Evolutionary conservation across 2,888 invertebrate species (phyloP).

Genomic region (Teleogryllus oceanicus): DNA sequence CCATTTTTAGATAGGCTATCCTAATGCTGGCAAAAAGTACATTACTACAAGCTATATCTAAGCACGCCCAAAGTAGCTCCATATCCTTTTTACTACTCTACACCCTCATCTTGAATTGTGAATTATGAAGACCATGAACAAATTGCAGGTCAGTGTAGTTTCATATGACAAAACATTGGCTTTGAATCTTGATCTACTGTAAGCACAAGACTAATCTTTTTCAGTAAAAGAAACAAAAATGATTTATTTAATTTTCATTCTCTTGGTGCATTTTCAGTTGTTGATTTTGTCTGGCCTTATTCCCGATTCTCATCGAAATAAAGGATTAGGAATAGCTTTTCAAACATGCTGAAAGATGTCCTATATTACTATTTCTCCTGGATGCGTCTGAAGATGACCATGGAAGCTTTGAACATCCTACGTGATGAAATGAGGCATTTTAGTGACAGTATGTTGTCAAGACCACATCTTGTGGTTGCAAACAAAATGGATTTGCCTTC

Average conservation of each 20-base stretch:
- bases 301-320: constrained; percentile 80
- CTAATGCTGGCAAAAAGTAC: constrained; percentile 96
- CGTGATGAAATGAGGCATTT: constrained; percentile 70
- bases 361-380: constrained; percentile 76
- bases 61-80: constrained; percentile 85
- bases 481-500: constrained; percentile 84
- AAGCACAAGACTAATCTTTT: too few relatives aligned
- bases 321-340: constrained; percentile 82
- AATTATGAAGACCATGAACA: constrained; percentile 87
- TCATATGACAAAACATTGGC: too few relatives aligned
- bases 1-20: constrained; percentile 66
- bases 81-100: constrained; percentile 90
- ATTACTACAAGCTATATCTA: constrained; percentile 77
- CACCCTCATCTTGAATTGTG: constrained; percentile 81
- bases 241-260: too few relatives aligned
- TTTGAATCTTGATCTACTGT: too few relatives aligned
- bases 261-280: constrained; percentile 54
- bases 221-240: too few relatives aligned
- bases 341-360: constrained; percentile 87
- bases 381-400: constrained; percentile 70
- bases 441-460: constrained; percentile 57
- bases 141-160: constrained; percentile 58
- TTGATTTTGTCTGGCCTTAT: constrained; percentile 84
- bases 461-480: constrained; percentile 72
- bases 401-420: constrained; percentile 62